Conservation (phyloP, 2,113 vertebrate genomes). For the Equus quagga region DNA sequence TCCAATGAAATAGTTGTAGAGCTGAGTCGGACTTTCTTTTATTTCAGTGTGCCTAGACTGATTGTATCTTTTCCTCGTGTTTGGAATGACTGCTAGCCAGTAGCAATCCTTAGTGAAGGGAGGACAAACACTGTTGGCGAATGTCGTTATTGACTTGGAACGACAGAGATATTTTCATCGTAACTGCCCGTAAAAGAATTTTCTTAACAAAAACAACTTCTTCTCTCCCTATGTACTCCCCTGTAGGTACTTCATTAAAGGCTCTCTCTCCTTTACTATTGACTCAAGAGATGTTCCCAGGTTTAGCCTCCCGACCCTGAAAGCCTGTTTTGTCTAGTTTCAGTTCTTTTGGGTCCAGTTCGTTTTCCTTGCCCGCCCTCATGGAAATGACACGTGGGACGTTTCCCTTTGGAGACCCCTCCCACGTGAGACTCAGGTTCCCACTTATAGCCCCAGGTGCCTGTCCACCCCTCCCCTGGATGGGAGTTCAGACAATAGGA, state of each 20-base stretch:
- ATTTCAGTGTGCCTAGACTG: conserved; percentile 51
- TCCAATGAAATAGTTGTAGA: conserved; percentile 50
- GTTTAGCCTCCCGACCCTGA: not conserved
- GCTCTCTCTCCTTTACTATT: not conserved
- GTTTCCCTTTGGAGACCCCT: not conserved
- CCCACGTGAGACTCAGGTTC: not conserved
- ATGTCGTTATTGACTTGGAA: conserved; percentile 62
- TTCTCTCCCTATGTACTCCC: not conserved
- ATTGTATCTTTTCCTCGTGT: conserved; percentile 52
- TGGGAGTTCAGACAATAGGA: not conserved
- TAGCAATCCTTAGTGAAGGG: conserved; percentile 29
- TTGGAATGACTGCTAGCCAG: conserved; percentile 69
- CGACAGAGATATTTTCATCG: conserved; percentile 55
- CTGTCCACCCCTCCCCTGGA: not conserved
- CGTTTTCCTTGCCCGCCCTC: not conserved
- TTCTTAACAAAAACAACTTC: conserved; percentile 30
- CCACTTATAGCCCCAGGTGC: not conserved
- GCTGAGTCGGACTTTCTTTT: conserved; percentile 58
- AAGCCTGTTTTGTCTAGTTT: not conserved
- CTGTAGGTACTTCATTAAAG: not conserved
- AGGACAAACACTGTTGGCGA: not conserved
- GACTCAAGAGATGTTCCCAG: not conserved
- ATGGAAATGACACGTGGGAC: not conserved
- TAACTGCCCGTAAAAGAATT: conserved; percentile 33
- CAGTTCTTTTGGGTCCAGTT: not conserved